Base-by-base conservation (phyloP, 2,797 vertebrate species). In the Anguilla pacifica region DNA sequence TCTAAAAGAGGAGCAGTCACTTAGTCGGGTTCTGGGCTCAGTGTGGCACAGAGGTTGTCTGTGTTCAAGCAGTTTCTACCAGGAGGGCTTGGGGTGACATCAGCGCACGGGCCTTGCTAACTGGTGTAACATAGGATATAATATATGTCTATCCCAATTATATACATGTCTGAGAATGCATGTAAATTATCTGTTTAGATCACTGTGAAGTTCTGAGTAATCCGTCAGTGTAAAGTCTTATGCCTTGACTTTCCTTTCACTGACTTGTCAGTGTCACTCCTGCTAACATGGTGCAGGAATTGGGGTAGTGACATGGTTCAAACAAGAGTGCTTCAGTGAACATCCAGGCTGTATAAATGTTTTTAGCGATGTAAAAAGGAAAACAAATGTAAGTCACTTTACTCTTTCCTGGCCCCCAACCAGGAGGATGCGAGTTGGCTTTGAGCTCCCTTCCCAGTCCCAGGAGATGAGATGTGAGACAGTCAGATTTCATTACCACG, bases 401-500 rank as follows among this genome's bases (percentile, higher is more conserved):
- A 19, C 39, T 17, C 39, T 79, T 79, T 79, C 17, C 35, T 79
- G 74, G 74, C 74, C 17, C 74, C 39, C 46, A 19, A 25, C 7
- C 79, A 82, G 2, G 79, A 82, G 74, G 39, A 35, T 77, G 28
- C 6, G 4, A 19, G 74, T 43, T 35, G 74, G 19, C 19, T 22
- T 79, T 46, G 10, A 82, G 25, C 22, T 43, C 13, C 39, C 74
- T 15, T 79, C 13, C 35, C 70, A 72, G 70, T 35, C 28, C 28
- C 28, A 3, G 70, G 25, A 13, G 74, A 79, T 79, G 43, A 82
- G 43, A 82, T 13, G 13, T 3, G 25, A 82, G 25, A 82, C 46
- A 82, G 79, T 49, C 43, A 82, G 46, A 10, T 82, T 49, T n/a
- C 79, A 82, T 82, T 25, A 46, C 79, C 46, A 19, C n/a, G 79